Evolutionary conservation across 1,140 invertebrate species (phyloP), one percentile per base, ranked within the genome.

Genomic region (Solenopsis fugax): DNA sequence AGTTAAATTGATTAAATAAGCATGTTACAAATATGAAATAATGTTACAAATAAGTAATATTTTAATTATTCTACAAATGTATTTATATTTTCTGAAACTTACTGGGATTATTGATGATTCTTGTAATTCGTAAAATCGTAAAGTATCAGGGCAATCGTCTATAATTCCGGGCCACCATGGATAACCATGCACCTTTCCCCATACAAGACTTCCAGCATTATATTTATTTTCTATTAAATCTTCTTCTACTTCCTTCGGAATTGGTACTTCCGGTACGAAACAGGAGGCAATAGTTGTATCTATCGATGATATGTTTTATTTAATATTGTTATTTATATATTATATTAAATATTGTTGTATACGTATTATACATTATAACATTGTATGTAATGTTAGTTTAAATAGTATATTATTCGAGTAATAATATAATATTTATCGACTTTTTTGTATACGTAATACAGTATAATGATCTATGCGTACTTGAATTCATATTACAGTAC

Each of bases 151-250:
- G 7, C 62, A 65, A 93, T 97, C 97, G 62, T 97, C 97, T 5
- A 97, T 96, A 95, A 98, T 97, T 4, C 96, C 97, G 18, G 97
- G 97, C 97, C 97, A 97, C 96, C 97, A 97, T 45, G 97, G 97
- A 94, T 95, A 97, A 37, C 96, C 96, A 1, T 93, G 89, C 50
- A 96, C 86, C 50, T 94, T 95, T 5, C 96, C 97, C 96, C 96
- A 97, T 0, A 97, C 97, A 60, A 97, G 72, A 56, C 97, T 97
- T 2, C 97, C 97, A 4, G 96, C 96, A 5, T 96, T 95, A 85
- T 96, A 97, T 52, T 93, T 88, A 87, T 96, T 96, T 75, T 96
- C 93, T 16, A 97, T 96, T 3, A 96, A 92, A 85, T 97, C 96
- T 81, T 95, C 93, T 12, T 96, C 92, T 21, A 92, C 89, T 21